A percentile compares a stretch with the other conserved stretches of the same genome.
These are phyloP conservation scores for Drosophila stalkeri DNA, from an alignment of 2,888 invertebrate species.

Conservation along the genomic window DNA sequence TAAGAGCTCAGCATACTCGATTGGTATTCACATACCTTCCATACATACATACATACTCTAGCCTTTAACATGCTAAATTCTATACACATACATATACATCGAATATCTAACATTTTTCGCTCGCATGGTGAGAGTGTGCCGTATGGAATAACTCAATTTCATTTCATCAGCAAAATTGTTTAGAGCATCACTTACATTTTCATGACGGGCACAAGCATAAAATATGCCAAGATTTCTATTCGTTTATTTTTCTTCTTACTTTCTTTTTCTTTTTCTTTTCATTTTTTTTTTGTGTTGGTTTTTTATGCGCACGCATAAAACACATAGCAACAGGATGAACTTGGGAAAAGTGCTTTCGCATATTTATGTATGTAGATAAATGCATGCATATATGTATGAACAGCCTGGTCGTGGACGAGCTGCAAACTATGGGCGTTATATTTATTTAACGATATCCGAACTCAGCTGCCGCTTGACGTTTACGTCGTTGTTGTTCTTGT, in stretches of 20 bases:
- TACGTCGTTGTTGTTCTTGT: background rate
- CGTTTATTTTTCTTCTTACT: background rate
- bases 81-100: constrained; percentile 5
- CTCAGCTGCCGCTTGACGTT: constrained; percentile 43
- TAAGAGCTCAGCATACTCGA: constrained; percentile 4
- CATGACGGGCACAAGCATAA: constrained; percentile 65
- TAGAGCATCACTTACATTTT: constrained; percentile 77
- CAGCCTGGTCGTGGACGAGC: constrained; percentile 34
- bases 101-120: constrained; percentile 11
- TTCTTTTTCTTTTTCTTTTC: background rate
- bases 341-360: constrained; percentile 26
- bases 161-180: constrained; percentile 77
- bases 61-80: constrained; percentile 5
- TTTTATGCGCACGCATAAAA: constrained; percentile 67
- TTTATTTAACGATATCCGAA: constrained; percentile 69
- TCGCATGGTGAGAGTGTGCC: constrained; percentile 27
- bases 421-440: constrained; percentile 64
- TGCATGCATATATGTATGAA: constrained; percentile 12
- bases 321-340: constrained; percentile 26
- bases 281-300: background rate
- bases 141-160: constrained; percentile 72
- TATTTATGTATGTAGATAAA: constrained; percentile 22
- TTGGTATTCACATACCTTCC: constrained; percentile 5
- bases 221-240: constrained; percentile 66
- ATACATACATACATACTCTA: background rate